Percentiles rank a stretch among this genome's conserved stretches.
Evolutionary conservation across 2,113 vertebrate genomes (phyloP).

Genomic region (Anser brachyrhynchus): DNA sequence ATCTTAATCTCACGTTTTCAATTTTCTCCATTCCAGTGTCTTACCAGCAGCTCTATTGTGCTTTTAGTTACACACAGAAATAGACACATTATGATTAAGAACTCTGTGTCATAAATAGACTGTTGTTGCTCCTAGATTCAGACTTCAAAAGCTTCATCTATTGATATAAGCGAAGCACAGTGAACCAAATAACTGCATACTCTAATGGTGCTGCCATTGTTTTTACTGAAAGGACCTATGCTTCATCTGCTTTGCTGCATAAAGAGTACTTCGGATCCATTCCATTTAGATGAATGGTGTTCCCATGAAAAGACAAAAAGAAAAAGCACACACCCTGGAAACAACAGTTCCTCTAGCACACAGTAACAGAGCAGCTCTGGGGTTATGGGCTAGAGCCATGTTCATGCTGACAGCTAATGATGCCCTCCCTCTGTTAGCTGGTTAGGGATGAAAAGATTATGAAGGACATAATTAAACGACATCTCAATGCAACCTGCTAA

Average conservation of each 20-base stretch:
- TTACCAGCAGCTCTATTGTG: not conserved
- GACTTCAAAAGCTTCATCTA: not conserved
- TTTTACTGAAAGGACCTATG: constrained; percentile 31
- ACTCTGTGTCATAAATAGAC: not conserved
- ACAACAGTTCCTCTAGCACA: not conserved
- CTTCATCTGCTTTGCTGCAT: not conserved
- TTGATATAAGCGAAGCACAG: not conserved
- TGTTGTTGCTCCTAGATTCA: not conserved
- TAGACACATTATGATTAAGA: not conserved
- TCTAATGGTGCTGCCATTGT: constrained; percentile 11
- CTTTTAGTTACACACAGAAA: not conserved
- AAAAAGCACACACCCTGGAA: constrained; percentile 1
- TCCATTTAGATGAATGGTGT: not conserved
- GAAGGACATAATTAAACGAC: constrained; percentile 48
- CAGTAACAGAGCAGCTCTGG: not conserved
- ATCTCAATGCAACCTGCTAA: not conserved
- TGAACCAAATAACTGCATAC: not conserved
- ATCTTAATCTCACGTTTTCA: not conserved
- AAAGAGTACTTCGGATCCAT: not conserved
- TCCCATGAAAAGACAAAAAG: not conserved
- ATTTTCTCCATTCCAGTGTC: not conserved
- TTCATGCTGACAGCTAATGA: constrained; percentile 42
- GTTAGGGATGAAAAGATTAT: constrained; percentile 37
- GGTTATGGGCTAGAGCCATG: constrained; percentile 4
- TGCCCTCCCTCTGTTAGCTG: constrained; percentile 29